phyloP scores from a whole-genome alignment of 1,140 invertebrate genomes.

The Saxidomus purpurata region DNA sequence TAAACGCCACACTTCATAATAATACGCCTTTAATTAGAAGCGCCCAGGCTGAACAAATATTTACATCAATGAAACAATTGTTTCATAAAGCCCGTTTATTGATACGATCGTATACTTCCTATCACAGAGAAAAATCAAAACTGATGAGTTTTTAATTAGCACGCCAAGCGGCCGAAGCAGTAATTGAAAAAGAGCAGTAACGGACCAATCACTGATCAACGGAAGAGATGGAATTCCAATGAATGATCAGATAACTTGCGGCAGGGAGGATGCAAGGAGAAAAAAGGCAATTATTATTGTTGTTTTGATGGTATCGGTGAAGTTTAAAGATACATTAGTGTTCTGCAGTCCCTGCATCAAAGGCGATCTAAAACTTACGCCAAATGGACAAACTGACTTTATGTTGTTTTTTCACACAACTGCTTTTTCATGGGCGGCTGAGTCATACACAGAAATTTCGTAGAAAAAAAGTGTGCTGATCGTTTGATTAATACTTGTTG shows the following conservation, averaged over 20 bases:
- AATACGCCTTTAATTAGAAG: background rate
- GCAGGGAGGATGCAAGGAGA: background rate
- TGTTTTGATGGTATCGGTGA: background rate
- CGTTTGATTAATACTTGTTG: too few species aligned
- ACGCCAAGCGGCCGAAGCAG: background rate
- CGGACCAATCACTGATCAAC: background rate
- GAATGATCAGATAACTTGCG: background rate
- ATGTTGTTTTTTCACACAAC: background rate
- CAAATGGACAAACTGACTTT: constrained; percentile 1
- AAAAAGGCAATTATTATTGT: background rate
- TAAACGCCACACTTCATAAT: too few species aligned
- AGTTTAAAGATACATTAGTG: constrained; percentile 23
- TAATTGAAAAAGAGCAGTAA: background rate
- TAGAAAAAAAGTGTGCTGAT: background rate
- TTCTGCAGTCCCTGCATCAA: background rate
- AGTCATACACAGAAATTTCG: constrained; percentile 13
- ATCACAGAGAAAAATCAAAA: constrained; percentile 15
- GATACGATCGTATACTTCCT: constrained; percentile 2
- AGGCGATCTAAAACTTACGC: background rate
- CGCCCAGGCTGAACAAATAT: background rate
- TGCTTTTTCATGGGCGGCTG: background rate
- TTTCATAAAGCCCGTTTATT: background rate
- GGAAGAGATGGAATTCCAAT: constrained; percentile 1
- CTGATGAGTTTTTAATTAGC: constrained; percentile 19
- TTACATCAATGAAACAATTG: constrained; percentile 25